Evolutionary conservation across 2,888 invertebrate genomes (phyloP).

Genomic region (Cosmopolites sordidus): DNA sequence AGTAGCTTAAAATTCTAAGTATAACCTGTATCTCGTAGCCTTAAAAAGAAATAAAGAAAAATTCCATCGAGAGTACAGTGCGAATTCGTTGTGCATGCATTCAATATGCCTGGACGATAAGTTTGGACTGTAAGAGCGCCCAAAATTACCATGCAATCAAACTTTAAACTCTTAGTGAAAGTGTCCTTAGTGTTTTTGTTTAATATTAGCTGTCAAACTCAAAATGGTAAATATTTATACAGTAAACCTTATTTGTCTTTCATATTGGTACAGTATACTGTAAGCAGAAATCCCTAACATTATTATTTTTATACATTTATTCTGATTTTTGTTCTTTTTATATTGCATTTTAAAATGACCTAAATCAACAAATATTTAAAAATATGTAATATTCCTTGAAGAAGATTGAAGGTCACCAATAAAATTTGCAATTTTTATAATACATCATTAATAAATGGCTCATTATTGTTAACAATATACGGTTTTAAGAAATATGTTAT

Average conservation of each 20-base stretch:
- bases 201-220: conserved; percentile 3
- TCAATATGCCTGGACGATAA: conserved; percentile 5
- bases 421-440: not conserved
- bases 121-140: not conserved
- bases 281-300: too few relatives aligned
- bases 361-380: too few relatives aligned
- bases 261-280: too few relatives aligned
- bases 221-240: conserved; percentile 9
- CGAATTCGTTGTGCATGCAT: not conserved
- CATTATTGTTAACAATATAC: not conserved
- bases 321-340: too few relatives aligned
- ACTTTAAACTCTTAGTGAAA: conserved; percentile 7
- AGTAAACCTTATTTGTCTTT: too few relatives aligned
- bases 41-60: conserved; percentile 1
- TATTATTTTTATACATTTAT: too few relatives aligned
- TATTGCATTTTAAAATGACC: too few relatives aligned
- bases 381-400: too few relatives aligned
- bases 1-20: not conserved
- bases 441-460: not conserved
- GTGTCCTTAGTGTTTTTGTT: conserved; percentile 8
- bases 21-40: not conserved
- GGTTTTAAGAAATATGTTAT: not conserved
- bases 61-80: not conserved
- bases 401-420: not conserved
- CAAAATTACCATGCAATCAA: conserved; percentile 7